Percentiles rank a stretch among this genome's conserved stretches.
Conservation (phyloP, 2,888 invertebrate genomes). For the Trimorus sp. region DNA sequence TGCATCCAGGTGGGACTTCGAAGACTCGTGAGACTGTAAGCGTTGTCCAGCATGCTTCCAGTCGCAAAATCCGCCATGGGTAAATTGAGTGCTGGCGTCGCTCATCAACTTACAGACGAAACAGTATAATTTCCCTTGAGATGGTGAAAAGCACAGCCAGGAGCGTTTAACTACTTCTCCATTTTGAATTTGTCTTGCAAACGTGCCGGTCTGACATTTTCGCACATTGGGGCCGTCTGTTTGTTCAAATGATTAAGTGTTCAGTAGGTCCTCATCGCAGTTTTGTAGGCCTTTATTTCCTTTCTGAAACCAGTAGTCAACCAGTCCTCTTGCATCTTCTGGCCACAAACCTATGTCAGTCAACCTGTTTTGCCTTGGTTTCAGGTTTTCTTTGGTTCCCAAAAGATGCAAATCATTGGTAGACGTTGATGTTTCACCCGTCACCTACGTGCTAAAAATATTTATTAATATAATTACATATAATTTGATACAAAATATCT, state of each 20-base stretch:
- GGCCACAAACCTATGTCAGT: constrained; percentile 19
- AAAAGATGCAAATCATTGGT: constrained; percentile 19
- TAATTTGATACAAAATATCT: not conserved
- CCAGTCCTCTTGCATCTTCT: constrained; percentile 17
- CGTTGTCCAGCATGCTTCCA: constrained; percentile 34
- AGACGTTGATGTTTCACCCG: constrained; percentile 14
- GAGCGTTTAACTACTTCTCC: constrained; percentile 21
- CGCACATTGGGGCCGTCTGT: not conserved
- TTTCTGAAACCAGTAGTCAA: constrained; percentile 20
- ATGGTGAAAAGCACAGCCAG: constrained; percentile 32
- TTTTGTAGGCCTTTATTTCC: constrained; percentile 6
- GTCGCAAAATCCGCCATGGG: constrained; percentile 35
- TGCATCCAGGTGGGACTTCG: constrained; percentile 23
- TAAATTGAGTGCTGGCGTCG: constrained; percentile 20
- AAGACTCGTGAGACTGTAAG: constrained; percentile 26
- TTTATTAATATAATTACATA: not conserved
- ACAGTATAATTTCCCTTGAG: constrained; percentile 18
- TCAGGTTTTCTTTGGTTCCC: not conserved
- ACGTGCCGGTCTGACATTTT: constrained; percentile 29
- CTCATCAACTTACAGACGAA: constrained; percentile 27
- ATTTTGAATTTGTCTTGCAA: constrained; percentile 19
- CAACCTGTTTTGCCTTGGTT: not conserved
- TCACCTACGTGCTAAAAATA: not conserved
- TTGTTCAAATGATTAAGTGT: constrained; percentile 21
- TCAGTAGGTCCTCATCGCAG: constrained; percentile 11